phyloP scores from a whole-genome alignment of 2,797 vertebrate species.

The Mallotus villosus region DNA sequence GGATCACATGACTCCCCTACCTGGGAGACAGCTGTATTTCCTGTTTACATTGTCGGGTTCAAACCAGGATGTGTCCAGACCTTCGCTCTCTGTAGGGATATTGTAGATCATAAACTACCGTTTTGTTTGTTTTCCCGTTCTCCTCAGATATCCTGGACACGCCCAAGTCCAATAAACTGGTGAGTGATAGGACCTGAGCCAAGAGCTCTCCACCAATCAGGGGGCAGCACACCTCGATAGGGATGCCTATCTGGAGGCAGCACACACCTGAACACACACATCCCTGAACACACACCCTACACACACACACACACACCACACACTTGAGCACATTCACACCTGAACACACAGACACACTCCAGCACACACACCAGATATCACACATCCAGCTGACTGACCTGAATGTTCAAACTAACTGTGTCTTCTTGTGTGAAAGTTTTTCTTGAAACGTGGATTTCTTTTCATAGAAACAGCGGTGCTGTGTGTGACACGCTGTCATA shows the following conservation, averaged over 20 bases:
- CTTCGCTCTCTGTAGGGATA: background rate
- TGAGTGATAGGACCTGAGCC: conserved; percentile 73
- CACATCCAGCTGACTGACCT: background rate
- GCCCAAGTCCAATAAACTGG: conserved; percentile 86
- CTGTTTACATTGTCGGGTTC: conserved; percentile 2
- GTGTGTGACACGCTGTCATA: too few species aligned
- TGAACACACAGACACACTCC: background rate
- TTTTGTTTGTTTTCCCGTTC: conserved; percentile 14
- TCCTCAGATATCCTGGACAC: conserved; percentile 83
- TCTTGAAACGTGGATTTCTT: background rate
- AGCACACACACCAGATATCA: conserved; percentile 9
- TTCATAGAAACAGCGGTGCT: too few species aligned
- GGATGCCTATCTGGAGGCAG: background rate
- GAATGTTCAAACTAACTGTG: too few species aligned
- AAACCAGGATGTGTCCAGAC: conserved; percentile 35
- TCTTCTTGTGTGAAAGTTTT: conserved; percentile 1
- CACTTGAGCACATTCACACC: background rate
- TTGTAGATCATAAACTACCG: background rate
- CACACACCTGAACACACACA: background rate
- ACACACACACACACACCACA: background rate
- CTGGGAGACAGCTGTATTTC: conserved; percentile 16
- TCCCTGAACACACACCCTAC: background rate
- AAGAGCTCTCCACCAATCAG: background rate
- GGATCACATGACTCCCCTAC: background rate
- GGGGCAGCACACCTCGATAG: background rate